Base-by-base conservation (phyloP, 2,113 vertebrate genomes). In the Carassius auratus region DNA sequence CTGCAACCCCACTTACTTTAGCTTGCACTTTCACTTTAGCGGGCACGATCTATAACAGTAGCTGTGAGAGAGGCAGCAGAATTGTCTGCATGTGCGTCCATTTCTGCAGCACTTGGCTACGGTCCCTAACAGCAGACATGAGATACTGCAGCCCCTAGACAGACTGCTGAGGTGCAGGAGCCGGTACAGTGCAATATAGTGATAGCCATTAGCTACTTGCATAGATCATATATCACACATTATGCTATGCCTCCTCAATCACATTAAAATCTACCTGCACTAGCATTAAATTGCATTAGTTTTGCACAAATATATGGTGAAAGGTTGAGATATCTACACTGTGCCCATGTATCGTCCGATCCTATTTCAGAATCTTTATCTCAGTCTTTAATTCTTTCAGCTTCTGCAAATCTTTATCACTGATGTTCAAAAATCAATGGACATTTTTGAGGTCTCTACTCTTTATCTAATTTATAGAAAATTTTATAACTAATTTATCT, bases 101-200 rank as follows among this genome's bases (percentile, higher is more conserved):
- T 86, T 88, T 88, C 88, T 78, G 82, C 76, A 84, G 83, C 50
- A 71, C 87, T 89, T 90, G 86, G 88, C 90, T 89, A 81, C 77
- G 77, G 86, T 87, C 91, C 84, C 81, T 87, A 45, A 78, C 21
- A 84, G 62, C 81, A 89, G 69, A 91, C 90, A 89, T 69, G 50
- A 84, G 36, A 71, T 76, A 89, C 86, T 92, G 92, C 91, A 91
- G 89, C 61, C 88, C 30, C 89, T 30, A 92, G 92, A 90, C 90
- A 89, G 87, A 91, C 91, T 90, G 82, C 90, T 85, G 87, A 48
- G 26, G 84, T 89, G 90, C 62, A 92, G 89, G 30, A 89, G 87
- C 77, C 91, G 87, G 86, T 90, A 88, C 90, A 93, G 91, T 91
- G 92, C 87, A 91, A 92, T 89, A 92, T 87, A 76, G 61, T 36